Evolutionary conservation across 2,888 invertebrate genomes (phyloP).

Genomic region (Drosophila ustulata): DNA sequence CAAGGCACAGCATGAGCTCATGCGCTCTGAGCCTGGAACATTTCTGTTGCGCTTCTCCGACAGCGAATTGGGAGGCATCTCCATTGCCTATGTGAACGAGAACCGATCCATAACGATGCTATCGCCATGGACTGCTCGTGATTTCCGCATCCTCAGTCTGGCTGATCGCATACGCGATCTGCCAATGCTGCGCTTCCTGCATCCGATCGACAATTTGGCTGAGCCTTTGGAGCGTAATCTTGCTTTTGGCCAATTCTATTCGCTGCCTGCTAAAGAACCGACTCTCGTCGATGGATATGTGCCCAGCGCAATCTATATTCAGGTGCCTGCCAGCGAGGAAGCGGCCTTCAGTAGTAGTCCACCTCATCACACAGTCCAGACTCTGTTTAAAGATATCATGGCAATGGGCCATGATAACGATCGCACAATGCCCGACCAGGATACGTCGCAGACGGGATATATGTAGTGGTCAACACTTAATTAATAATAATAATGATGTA

Average conservation of each 20-base stretch:
- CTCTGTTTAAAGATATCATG: conserved; percentile 87
- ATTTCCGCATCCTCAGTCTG: conserved; percentile 95
- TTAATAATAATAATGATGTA: no score
- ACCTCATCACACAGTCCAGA: conserved; percentile 89
- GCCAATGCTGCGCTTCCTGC: conserved; percentile 91
- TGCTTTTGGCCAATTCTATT: conserved; percentile 96
- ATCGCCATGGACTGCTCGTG: conserved; percentile 96
- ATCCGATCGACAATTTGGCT: conserved; percentile 88
- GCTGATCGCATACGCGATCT: conserved; percentile 96
- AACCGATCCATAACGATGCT: conserved; percentile 91
- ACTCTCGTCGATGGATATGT: conserved; percentile 90
- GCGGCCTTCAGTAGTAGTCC: conserved; percentile 87
- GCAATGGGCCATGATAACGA: conserved; percentile 85
- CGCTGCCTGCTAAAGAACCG: conserved; percentile 84
- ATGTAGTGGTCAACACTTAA: no score
- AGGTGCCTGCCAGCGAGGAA: conserved; percentile 89
- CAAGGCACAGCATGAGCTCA: conserved; percentile 94
- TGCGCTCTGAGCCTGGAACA: conserved; percentile 91
- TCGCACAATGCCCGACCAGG: no score
- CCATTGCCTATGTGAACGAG: conserved; percentile 96
- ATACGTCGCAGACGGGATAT: no score
- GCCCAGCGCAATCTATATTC: conserved; percentile 92
- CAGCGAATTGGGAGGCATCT: conserved; percentile 95
- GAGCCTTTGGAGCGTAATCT: conserved; percentile 90
- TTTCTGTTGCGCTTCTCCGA: conserved; percentile 98